Conservation (phyloP, 1,140 invertebrate species). For the Choristoneura fumiferana region DNA sequence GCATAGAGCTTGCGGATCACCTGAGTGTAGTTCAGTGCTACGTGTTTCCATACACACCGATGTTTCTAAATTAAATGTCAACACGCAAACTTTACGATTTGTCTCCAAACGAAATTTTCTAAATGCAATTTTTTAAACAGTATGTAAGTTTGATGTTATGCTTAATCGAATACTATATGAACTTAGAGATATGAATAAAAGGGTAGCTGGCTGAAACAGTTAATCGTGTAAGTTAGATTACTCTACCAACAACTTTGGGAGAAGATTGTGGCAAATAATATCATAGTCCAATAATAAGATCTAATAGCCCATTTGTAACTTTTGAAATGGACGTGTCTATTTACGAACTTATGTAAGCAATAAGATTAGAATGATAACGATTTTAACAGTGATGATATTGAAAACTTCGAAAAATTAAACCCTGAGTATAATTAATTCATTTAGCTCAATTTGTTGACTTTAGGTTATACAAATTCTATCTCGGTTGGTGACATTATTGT, state of each 20-base stretch:
- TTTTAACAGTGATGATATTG: background rate
- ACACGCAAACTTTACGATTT: slow-evolving; percentile 22
- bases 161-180: slow-evolving; percentile 21
- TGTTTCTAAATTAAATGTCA: background rate
- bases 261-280: background rate
- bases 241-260: background rate
- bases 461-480: slow-evolving; percentile 52
- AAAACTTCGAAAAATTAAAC: slow-evolving; percentile 13
- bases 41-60: slow-evolving; percentile 10
- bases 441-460: slow-evolving; percentile 63
- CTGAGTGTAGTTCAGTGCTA: slow-evolving; percentile 3
- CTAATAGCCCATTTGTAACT: slow-evolving; percentile 5
- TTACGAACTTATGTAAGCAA: slow-evolving; percentile 15
- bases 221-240: slow-evolving; percentile 10
- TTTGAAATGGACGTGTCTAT: slow-evolving; percentile 1
- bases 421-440: slow-evolving; percentile 17
- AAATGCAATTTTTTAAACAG: slow-evolving; percentile 30
- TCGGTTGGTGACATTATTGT: slow-evolving; percentile 34
- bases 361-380: background rate
- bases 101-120: slow-evolving; percentile 36
- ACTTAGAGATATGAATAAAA: background rate
- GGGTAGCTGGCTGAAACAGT: background rate
- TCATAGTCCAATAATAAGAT: background rate
- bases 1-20: slow-evolving; percentile 23
- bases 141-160: slow-evolving; percentile 38